A percentile compares a stretch with the other conserved stretches of the same genome.
Conservation (phyloP, 2,888 invertebrate species). For the Agrilus mali region DNA sequence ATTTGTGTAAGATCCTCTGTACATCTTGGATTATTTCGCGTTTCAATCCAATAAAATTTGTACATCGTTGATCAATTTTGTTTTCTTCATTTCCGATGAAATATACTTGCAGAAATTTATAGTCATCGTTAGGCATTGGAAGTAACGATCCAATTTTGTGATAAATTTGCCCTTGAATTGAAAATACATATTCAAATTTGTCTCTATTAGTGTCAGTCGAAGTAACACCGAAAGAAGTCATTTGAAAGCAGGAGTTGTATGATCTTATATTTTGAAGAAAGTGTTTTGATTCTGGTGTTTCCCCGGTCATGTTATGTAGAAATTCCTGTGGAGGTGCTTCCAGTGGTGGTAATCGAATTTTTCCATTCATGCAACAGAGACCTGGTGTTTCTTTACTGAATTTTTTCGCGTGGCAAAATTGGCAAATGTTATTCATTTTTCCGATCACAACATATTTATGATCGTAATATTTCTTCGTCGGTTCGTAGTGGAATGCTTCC, state of each 20-base stretch:
- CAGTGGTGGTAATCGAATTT: too few relatives aligned
- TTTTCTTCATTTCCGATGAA: constrained; percentile 15
- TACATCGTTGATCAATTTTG: constrained; percentile 11
- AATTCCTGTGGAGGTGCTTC: too few relatives aligned
- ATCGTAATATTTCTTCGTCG: too few relatives aligned
- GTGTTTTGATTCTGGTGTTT: too few relatives aligned
- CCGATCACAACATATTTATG: too few relatives aligned
- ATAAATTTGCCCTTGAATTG: constrained; percentile 13
- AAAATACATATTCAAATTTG: not conserved
- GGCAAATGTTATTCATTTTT: too few relatives aligned
- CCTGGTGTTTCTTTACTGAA: too few relatives aligned
- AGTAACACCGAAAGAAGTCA: constrained; percentile 8
- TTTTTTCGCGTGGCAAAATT: too few relatives aligned
- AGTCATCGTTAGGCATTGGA: constrained; percentile 5
- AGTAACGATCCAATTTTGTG: constrained; percentile 4
- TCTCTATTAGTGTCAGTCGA: constrained; percentile 5
- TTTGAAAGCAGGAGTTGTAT: constrained; percentile 9
- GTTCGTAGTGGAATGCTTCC: too few relatives aligned
- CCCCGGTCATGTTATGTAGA: too few relatives aligned
- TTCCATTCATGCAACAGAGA: too few relatives aligned
- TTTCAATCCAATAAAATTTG: constrained; percentile 6
- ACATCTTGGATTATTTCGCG: constrained; percentile 9
- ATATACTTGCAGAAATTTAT: constrained; percentile 17
- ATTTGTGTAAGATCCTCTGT: constrained; percentile 18
- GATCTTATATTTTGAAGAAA: constrained; percentile 5